These are phyloP conservation scores for Philhelius pedissequus DNA, from an alignment of 2,888 invertebrate genomes.

Conservation along the genomic window DNA sequence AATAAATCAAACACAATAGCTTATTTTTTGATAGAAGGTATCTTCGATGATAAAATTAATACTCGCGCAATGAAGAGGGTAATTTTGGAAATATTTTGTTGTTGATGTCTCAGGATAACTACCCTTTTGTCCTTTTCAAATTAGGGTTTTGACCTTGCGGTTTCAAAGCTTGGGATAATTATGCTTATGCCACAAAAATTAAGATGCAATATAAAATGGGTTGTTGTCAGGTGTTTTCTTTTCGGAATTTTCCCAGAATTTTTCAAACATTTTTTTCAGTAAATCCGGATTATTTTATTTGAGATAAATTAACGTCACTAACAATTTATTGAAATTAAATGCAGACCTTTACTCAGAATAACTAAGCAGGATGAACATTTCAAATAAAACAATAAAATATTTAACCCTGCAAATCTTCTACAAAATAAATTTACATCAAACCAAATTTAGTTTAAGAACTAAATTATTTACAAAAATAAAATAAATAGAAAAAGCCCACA, in stretches of 20 bases:
- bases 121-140: neutral
- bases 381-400: neutral
- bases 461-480: neutral
- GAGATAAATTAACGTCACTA: too few relatives aligned
- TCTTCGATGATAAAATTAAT: conserved; percentile 1
- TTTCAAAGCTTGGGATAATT: neutral
- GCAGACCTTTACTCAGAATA: neutral
- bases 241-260: neutral
- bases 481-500: neutral
- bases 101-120: neutral
- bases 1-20: conserved; percentile 3
- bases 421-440: neutral
- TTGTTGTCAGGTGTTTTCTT: neutral
- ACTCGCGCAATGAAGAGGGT: conserved; percentile 3
- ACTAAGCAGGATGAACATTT: too few relatives aligned
- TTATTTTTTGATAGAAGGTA: neutral
- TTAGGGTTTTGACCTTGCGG: neutral
- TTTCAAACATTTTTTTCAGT: neutral
- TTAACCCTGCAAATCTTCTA: neutral
- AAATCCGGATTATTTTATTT: neutral
- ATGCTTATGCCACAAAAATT: neutral
- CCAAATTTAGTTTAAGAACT: neutral
- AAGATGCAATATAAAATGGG: neutral
- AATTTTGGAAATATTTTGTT: neutral
- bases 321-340: neutral